These are phyloP conservation scores for Saturnia pavonia DNA, from an alignment of 2,888 invertebrate species.

Conservation along the genomic window DNA sequence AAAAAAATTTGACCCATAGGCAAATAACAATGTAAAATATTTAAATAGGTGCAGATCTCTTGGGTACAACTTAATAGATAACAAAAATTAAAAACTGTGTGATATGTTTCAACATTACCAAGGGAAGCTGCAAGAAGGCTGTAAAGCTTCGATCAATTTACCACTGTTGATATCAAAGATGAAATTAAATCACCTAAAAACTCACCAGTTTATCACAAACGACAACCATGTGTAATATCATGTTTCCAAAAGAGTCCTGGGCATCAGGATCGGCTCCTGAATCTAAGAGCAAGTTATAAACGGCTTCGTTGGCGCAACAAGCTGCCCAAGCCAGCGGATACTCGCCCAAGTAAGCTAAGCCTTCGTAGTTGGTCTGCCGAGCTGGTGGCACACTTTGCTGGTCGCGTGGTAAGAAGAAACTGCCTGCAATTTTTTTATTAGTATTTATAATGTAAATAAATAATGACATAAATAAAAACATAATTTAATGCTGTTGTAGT, in stretches of 20 bases:
- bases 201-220: constrained; percentile 97
- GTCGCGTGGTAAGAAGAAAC: constrained; percentile 97
- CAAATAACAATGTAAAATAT: no score
- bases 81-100: no score
- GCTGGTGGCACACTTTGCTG: constrained; percentile 91
- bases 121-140: neutral
- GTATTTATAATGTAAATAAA: no score
- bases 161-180: neutral
- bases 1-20: no score
- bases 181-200: neutral
- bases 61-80: no score
- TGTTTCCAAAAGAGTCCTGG: constrained; percentile 98
- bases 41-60: no score
- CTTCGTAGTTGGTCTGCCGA: constrained; percentile 96
- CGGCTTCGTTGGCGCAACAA: constrained; percentile 97
- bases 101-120: neutral
- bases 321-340: constrained; percentile 99
- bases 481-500: no score
- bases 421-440: constrained; percentile 73
- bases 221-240: constrained; percentile 99
- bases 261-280: constrained; percentile 96
- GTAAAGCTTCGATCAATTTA: neutral
- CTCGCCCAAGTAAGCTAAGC: constrained; percentile 98
- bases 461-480: no score
- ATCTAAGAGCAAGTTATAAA: constrained; percentile 96